Percentiles rank a stretch among this genome's conserved stretches.
These are phyloP conservation scores for Pyrgilauda ruficollis DNA, from an alignment of 2,113 vertebrate genomes.

Conservation along the genomic window DNA sequence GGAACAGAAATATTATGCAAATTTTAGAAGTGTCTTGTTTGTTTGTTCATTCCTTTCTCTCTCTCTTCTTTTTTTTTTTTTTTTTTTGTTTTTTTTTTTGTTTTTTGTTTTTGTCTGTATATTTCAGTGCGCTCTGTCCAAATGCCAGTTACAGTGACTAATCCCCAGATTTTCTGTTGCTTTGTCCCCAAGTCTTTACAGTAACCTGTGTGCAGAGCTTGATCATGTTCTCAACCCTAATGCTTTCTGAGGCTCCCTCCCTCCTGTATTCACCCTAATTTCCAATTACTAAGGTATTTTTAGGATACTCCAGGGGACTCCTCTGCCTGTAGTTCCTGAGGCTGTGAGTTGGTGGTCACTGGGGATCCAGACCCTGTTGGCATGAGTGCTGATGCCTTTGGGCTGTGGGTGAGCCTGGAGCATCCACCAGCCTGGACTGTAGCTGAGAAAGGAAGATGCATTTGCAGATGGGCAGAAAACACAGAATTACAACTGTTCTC, in stretches of 20 bases:
- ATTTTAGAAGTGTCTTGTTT: neutral
- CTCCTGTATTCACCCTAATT: neutral
- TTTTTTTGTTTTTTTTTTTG: neutral
- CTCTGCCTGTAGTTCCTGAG: neutral
- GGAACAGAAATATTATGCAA: neutral
- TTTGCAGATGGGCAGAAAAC: neutral
- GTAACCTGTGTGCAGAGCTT: neutral
- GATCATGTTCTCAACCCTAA: neutral
- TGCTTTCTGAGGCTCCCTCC: neutral
- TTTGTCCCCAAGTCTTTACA: neutral
- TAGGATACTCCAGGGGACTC: neutral
- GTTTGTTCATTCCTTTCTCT: fast-evolving
- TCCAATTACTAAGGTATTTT: neutral
- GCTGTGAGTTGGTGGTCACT: neutral
- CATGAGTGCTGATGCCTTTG: fast-evolving
- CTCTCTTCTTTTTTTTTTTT: neutral
- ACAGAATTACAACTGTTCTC: neutral
- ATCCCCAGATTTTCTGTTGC: neutral
- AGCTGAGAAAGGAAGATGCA: neutral
- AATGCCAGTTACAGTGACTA: neutral
- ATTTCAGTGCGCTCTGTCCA: neutral
- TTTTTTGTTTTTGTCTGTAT: neutral
- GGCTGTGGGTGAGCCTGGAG: neutral
- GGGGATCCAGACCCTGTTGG: neutral
- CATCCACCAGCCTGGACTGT: neutral